These are phyloP conservation scores for Himalopsyche anomala DNA, from an alignment of 2,888 invertebrate species.

Conservation along the genomic window DNA sequence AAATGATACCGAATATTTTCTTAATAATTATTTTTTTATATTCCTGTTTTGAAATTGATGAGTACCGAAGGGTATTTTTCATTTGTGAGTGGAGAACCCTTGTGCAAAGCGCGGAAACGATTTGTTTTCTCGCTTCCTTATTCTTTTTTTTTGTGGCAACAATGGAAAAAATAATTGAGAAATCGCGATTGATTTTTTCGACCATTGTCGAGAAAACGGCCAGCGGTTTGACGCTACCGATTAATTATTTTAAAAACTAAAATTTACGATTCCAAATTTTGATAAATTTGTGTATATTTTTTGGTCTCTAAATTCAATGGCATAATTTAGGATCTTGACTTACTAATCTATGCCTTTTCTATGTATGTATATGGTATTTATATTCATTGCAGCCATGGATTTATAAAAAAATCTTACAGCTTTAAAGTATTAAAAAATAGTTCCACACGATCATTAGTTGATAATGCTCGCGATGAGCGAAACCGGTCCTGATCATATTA, in stretches of 20 bases:
- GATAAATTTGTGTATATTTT: too few species aligned
- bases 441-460: too few species aligned
- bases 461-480: too few species aligned
- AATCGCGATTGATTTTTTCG: slow-evolving; percentile 60
- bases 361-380: too few species aligned
- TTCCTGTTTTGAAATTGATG: slow-evolving; percentile 9
- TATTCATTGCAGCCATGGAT: too few species aligned
- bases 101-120: slow-evolving; percentile 27
- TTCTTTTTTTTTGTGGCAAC: slow-evolving; percentile 53
- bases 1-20: background rate
- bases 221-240: background rate
- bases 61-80: background rate
- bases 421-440: too few species aligned
- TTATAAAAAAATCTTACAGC: too few species aligned
- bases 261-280: background rate
- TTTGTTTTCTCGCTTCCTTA: slow-evolving; percentile 44
- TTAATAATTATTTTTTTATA: slow-evolving; percentile 9
- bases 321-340: too few species aligned
- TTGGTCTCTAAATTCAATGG: too few species aligned
- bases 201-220: slow-evolving; percentile 47
- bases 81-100: background rate
- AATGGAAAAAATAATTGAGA: slow-evolving; percentile 61
- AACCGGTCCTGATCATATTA: too few species aligned
- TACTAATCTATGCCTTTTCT: too few species aligned
- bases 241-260: background rate